Evolutionary conservation across 2,888 invertebrate species (phyloP), one percentile per base, ranked within the genome.

Genomic region (Cordilura impudica): DNA sequence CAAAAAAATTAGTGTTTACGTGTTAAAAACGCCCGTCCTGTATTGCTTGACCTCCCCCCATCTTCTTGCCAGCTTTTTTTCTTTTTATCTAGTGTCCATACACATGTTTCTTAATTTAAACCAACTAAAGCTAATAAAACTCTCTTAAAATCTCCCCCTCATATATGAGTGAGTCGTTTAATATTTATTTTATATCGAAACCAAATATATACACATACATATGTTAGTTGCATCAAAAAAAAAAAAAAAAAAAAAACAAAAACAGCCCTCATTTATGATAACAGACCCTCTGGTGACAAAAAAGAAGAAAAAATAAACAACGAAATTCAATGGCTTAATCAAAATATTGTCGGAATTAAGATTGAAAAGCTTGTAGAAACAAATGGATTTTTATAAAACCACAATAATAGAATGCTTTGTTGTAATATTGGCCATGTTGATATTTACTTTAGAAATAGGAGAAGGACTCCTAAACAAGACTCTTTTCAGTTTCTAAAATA

Each of bases 21-120:
- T 76, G 75, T 63, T 69, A 63, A 69, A 63, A 63, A 69, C 60
- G 53, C 47, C 69, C 67, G 69, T 26, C 14, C n/a, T 39, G 35
- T 12, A 12, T 8, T 35, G 35, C n/a, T 39, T 12, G n/a, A 39
- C 35, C 35, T 39, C 26, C 63, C 21, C 10, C 35, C 26, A 2
- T 35, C 12, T 26, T 31, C 31, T 5, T 12, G 5, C 18, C 47
- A n/a, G 12, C 26, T 26, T 26, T 26, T 26, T 26, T 3, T 26
- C 3, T 26, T 3, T 26, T 26, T 26, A 26, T 26, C 6, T 26
- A 6, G 3, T 26, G 26, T 39, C n/a, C n/a, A 12, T 71, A 74
- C 78, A 79, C 71, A 79, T 79, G 75, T 75, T 79, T 79, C 71
- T 75, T 79, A 79, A 79, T 79, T 79, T 79, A 35, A 63, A 75